Base-by-base conservation (phyloP, 2,888 invertebrate genomes). In the Lepidocyrtinus sp. region DNA sequence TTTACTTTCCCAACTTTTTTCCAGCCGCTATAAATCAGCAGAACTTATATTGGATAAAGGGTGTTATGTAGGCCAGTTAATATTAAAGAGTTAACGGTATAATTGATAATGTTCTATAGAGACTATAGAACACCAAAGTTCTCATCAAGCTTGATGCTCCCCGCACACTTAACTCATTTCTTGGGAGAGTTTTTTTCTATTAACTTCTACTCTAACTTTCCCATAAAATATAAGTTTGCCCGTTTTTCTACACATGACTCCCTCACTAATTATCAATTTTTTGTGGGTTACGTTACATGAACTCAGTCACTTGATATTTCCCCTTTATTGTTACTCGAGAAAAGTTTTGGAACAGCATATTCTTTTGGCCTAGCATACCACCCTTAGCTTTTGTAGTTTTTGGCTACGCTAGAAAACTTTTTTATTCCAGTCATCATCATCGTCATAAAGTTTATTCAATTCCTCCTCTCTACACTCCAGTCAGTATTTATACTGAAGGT, bases 221-320 rank as follows among this genome's bases (percentile, higher is more conserved):
- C n/a, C 19, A 61, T 21, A 61, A 22, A 25, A 64, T 55, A 55
- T 59, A 73, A 75, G 68, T 22, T 67, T 74, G 65, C 2, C 45
- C 67, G 67, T 67, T 67, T 62, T 68, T 68, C 68, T 46, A 68
- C 69, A 75, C 63, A 75, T 69, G 69, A 69, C 69, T 21, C 27
- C 61, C 59, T 63, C 26, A 26, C 75, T 75, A 75, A 75, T 75
- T 75, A 75, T 75, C 75, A 75, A 75, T 75, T 75, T 75, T 75
- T 61, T n/a, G n/a, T n/a, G n/a, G n/a, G n/a, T n/a, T n/a, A n/a
- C n/a, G n/a, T n/a, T n/a, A n/a, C n/a, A n/a, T n/a, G n/a, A n/a
- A n/a, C 45, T 70, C 15, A 22, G 9, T 45, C 26, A 26, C 17
- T 46, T n/a, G 27, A 64, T 22, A 55, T 46, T 64, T 22, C 61